Conservation (phyloP, 2,888 invertebrate species). For the Rotaria socialis region DNA sequence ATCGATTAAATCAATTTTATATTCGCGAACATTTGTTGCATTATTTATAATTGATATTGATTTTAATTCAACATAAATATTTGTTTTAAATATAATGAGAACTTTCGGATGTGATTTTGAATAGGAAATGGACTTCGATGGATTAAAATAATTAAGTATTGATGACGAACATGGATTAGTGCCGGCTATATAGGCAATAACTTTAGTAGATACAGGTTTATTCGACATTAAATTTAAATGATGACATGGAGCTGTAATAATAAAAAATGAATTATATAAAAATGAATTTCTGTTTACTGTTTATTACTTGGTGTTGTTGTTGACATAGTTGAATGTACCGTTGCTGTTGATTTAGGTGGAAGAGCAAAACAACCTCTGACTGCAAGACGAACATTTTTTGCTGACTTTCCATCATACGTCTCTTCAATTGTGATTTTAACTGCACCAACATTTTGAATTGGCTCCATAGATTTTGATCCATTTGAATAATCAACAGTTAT, state of each 20-base stretch:
- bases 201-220: background rate
- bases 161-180: background rate
- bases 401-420: background rate
- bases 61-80: background rate
- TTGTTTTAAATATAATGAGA: background rate
- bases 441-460: background rate
- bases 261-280: background rate
- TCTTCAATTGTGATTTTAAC: background rate
- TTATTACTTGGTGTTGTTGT: background rate
- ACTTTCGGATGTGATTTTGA: background rate
- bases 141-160: background rate
- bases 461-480: background rate
- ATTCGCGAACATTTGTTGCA: background rate
- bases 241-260: background rate
- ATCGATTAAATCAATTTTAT: background rate
- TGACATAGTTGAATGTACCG: background rate
- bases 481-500: background rate
- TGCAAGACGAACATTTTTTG: background rate
- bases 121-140: background rate
- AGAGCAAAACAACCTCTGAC: background rate
- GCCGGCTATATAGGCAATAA: background rate
- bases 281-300: background rate
- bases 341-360: background rate
- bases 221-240: background rate
- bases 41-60: background rate